A percentile compares a stretch with the other conserved stretches of the same genome.
phyloP scores from a whole-genome alignment of 53 echinoderm and acorn worm genomes.

The Crossaster papposus region DNA sequence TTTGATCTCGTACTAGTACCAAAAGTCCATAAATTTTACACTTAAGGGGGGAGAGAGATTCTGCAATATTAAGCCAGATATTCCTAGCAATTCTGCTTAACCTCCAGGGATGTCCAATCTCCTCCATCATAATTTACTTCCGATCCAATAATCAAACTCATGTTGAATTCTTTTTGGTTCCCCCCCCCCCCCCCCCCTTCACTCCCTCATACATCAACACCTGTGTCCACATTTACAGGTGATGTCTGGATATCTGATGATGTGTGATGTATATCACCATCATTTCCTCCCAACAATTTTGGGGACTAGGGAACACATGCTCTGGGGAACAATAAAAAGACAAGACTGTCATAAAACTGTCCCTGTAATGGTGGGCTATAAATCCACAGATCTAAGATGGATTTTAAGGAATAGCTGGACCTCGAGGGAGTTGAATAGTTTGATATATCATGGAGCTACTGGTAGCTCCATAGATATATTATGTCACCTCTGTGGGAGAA shows the following conservation, averaged over 20 bases:
- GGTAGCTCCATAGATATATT: too few relatives aligned
- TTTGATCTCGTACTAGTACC: neutral
- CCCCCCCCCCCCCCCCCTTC: neutral
- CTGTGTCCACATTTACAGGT: conserved; percentile 2
- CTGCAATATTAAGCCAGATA: conserved; percentile 34
- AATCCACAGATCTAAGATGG: conserved; percentile 5
- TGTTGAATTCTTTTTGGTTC: neutral
- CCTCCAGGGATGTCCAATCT: neutral
- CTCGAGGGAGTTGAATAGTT: neutral
- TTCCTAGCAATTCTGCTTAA: neutral
- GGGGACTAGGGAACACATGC: neutral
- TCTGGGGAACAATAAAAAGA: conserved; percentile 26
- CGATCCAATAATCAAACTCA: conserved; percentile 1
- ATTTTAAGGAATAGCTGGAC: neutral
- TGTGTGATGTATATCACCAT: neutral
- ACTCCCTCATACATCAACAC: conserved; percentile 22
- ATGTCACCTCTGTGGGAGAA: too few relatives aligned
- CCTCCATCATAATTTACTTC: neutral
- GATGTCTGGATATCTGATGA: neutral
- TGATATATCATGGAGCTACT: too few relatives aligned
- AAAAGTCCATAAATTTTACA: neutral
- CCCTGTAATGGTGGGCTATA: conserved; percentile 10
- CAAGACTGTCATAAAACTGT: conserved; percentile 1
- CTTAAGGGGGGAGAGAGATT: neutral
- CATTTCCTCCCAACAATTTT: neutral